Evolutionary conservation across 2,113 vertebrate genomes (phyloP), one percentile per base, ranked within the genome.

Genomic region (Panurus biarmicus): DNA sequence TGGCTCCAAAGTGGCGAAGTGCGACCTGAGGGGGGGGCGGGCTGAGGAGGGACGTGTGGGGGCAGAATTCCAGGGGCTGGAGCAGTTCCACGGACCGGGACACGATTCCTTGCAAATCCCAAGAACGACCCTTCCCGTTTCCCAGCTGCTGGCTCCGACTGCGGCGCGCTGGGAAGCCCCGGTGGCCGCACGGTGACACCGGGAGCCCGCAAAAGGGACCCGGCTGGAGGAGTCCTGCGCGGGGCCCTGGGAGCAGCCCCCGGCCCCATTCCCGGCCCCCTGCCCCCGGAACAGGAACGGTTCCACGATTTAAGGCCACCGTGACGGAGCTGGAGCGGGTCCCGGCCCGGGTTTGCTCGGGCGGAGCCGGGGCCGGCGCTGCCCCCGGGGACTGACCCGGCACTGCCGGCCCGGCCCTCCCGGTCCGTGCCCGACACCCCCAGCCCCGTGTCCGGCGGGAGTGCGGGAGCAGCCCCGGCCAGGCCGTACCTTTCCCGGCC

Each of bases 1-100:
- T 66, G 88, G 90, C 65, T 84, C 87, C 45, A 95, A 95, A 94
- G 94, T 94, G 93, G 91, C 90, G 16, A 87, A 93, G 95, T 94
- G 89, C 96, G 29, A 85, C 88, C 76, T 91, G 85, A 94, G 88
- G 87, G 44, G 6, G 60, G 45, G 69, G 64, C 73, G 3, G 22
- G 87, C 76, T 7, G 58, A 36, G 84, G 73, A 28, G 71, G 58
- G 66, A 8, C 15, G 73, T 7, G 20, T 14, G 54, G 79, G 33
- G 50, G 35, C 80, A 47, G 50, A 64, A 56, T 36, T 31, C 69
- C n/a, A 16, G 14, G 70, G 42, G 78, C 53, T 17, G 53, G 14
- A 4, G 78, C 16, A 26, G 58, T 24, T 54, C 45, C 70, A 15
- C 0, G 1, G 78, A 28, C 11, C 6, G 2, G 6, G 28, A 31